Evolutionary conservation across 2,797 vertebrate genomes (phyloP), one percentile per base, ranked within the genome.

Genomic region (Mionectes olivaceus): DNA sequence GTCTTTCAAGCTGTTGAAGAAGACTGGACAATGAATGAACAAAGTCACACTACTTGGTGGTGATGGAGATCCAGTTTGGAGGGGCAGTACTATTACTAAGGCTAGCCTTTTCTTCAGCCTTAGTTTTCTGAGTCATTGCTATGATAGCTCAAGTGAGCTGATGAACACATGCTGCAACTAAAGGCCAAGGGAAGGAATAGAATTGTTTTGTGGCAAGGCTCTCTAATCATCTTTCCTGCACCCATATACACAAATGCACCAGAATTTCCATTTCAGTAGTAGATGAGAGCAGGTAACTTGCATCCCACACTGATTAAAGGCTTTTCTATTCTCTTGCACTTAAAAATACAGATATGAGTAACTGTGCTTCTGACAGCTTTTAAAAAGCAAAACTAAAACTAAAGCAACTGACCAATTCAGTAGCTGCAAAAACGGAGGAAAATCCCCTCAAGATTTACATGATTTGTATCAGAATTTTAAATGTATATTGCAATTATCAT

Each of bases 211-310:
- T 43, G 24, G 49, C 17, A 44, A 63, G 57, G 28, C 25, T 68
- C 8, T 69, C 56, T n/a, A 59, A 49, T 22, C 9, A 35, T n/a
- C 17, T 67, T 39, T 70, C 18, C 47, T 61, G 14, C 3, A 27
- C 23, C 37, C 32, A 22, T 11, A 49, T 3, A n/a, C 19, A 53
- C 13, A 56, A 7, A 11, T 10, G 19, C 21, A 71, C 1, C 0
- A 0, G 9, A 46, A 33, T 59, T 55, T 67, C 43, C 57, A 37
- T 39, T n/a, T 53, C 65, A 46, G 49, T 24, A 60, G 32, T 7
- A 57, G 57, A 2, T 56, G 21, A 57, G 37, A 52, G 39, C 0
- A 2, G 13, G 19, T n/a, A 61, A 60, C 23, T 69, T 1, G 0
- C 23, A 44, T 33, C 4, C 8, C 9, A 43, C 11, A 35, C 8